phyloP scores from a whole-genome alignment of 2,888 invertebrate genomes.

The Pandemis cinnamomeana region DNA sequence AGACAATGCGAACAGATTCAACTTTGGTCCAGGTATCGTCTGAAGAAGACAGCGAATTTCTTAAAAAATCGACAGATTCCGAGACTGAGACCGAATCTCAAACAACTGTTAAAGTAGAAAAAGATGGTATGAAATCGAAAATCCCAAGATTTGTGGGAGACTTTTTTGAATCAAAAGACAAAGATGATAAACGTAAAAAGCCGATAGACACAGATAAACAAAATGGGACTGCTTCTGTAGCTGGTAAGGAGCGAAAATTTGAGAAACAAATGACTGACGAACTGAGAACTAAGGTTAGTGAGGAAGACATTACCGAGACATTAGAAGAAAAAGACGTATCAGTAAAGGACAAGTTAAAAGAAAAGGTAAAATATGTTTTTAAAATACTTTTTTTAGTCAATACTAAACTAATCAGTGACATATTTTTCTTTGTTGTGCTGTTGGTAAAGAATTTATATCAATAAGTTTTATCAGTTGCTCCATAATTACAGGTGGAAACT shows the following conservation, averaged over 20 bases:
- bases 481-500: slow-evolving; percentile 65
- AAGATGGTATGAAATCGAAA: slow-evolving; percentile 62
- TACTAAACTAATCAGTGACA: neutral
- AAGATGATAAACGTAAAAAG: slow-evolving; percentile 60
- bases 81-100: slow-evolving; percentile 84
- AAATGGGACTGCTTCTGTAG: slow-evolving; percentile 56
- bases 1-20: slow-evolving; percentile 79
- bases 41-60: slow-evolving; percentile 81
- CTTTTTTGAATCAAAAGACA: slow-evolving; percentile 55
- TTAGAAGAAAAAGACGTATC: slow-evolving; percentile 74
- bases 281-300: slow-evolving; percentile 65
- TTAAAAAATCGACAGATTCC: slow-evolving; percentile 82
- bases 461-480: slow-evolving; percentile 1
- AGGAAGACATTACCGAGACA: slow-evolving; percentile 69
- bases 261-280: slow-evolving; percentile 69
- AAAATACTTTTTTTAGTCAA: neutral
- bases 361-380: slow-evolving; percentile 58
- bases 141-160: slow-evolving; percentile 56
- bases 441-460: neutral
- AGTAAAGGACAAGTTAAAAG: slow-evolving; percentile 59
- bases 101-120: slow-evolving; percentile 76
- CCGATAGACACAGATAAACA: slow-evolving; percentile 56
- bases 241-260: slow-evolving; percentile 58
- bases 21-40: slow-evolving; percentile 82
- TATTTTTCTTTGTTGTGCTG: neutral